Evolutionary conservation across 2,113 vertebrate genomes (phyloP), one percentile per base, ranked within the genome.

Genomic region (Tenebrosternarchus preto): DNA sequence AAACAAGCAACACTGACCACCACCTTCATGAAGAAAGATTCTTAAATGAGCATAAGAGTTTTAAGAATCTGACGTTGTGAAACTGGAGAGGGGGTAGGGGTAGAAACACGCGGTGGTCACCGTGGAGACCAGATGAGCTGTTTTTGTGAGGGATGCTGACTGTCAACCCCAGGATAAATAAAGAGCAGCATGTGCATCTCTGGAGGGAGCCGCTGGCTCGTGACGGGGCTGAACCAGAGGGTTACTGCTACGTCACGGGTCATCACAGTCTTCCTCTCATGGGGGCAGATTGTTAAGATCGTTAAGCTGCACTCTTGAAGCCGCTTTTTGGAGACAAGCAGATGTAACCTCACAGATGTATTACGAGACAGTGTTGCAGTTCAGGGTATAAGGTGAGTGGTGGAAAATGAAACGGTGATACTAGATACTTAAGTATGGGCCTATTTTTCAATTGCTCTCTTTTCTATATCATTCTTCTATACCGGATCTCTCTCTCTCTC

Each of bases 61-160:
- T 31, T 0, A n/a, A 19, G 36, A 39, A 82, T 63, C 27, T 59
- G 53, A 82, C 90, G 90, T 87, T 89, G 89, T 88, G 80, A 63
- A 78, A 70, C 25, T 39, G 83, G 76, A 56, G 80, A 71, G 72
- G 8, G 8, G 66, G 46, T 83, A 77, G 55, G 78, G 60, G 74
- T 80, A 82, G 43, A 85, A 75, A 68, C 11, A 12, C n/a, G n/a
- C n/a, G n/a, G n/a, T n/a, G n/a, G 43, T 43, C 64, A 17, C 66
- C 60, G 79, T 84, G 24, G 70, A 83, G 64, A 86, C 83, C 79
- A 87, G 63, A 76, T 46, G 15, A 43, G 0, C 27, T 53, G 66
- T 76, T 84, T 77, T 84, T 75, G 67, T 82, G 61, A 73, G 76
- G 87, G 76, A 73, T 55, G 63, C 69, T 71, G 53, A 73, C 80